Evolutionary conservation across 2,888 invertebrate species (phyloP).

Genomic region (Drosophila macrospina): DNA sequence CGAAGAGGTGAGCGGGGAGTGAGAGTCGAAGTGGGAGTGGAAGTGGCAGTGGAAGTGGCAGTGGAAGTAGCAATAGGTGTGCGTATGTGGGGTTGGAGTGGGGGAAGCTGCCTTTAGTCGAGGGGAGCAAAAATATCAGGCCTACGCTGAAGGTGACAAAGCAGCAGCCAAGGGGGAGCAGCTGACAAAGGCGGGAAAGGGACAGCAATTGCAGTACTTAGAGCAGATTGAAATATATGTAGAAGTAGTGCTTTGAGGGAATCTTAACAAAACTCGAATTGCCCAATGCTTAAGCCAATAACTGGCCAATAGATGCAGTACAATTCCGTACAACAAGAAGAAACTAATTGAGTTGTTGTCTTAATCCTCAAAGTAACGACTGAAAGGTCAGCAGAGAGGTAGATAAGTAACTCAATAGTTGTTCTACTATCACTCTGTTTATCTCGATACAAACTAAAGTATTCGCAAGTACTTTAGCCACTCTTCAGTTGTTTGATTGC

Average conservation of each 20-base stretch:
- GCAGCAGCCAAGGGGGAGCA: constrained; percentile 25
- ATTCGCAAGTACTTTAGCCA: neutral
- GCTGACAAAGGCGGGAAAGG: neutral
- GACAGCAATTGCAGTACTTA: neutral
- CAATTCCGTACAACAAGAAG: neutral
- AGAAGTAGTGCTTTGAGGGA: neutral
- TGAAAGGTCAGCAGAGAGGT: no score
- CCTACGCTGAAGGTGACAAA: constrained; percentile 53
- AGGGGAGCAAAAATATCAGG: constrained; percentile 7
- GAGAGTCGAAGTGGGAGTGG: neutral
- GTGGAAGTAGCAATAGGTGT: neutral
- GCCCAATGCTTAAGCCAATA: neutral
- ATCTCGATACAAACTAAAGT: no score
- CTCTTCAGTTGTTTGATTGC: neutral
- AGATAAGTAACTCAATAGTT: neutral
- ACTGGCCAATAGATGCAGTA: neutral
- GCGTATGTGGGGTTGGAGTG: neutral
- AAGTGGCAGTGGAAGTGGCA: neutral
- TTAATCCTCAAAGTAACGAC: neutral
- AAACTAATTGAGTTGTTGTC: neutral
- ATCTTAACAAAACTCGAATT: neutral
- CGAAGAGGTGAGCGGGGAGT: neutral
- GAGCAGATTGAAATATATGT: neutral
- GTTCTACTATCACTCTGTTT: neutral
- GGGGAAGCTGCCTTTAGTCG: neutral